Evolutionary conservation across 2,888 invertebrate species (phyloP).

Genomic region (Tipula lateralis): DNA sequence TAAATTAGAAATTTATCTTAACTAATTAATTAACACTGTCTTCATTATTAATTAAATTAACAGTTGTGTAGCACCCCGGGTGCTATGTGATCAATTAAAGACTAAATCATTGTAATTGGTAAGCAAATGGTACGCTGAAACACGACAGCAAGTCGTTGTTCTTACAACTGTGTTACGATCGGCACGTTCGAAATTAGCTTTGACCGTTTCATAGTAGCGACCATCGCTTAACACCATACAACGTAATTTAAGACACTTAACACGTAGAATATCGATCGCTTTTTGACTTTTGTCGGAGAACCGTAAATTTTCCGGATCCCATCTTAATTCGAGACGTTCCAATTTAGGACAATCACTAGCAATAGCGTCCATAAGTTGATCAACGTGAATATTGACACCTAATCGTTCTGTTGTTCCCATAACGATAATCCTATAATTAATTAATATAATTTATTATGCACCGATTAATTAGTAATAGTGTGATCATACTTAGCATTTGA

Average conservation of each 20-base stretch:
- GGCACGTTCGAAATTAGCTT: constrained; percentile 98
- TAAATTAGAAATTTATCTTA: neutral
- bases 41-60: constrained; percentile 37
- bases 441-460: neutral
- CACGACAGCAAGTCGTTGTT: constrained; percentile 92
- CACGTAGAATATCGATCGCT: constrained; percentile 93
- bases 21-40: neutral
- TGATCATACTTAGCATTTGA: constrained; percentile 78
- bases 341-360: constrained; percentile 85
- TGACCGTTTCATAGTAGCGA: constrained; percentile 97
- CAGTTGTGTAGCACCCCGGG: neutral
- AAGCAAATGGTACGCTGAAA: constrained; percentile 88
- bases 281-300: constrained; percentile 99
- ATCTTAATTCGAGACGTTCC: constrained; percentile 84
- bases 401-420: constrained; percentile 97
- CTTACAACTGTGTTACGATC: constrained; percentile 94
- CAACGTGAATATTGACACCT: constrained; percentile 94
- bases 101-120: constrained; percentile 91
- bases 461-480: neutral
- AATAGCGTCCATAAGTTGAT: constrained; percentile 96
- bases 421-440: constrained; percentile 73
- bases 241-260: constrained; percentile 87
- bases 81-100: constrained; percentile 66
- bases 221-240: constrained; percentile 96
- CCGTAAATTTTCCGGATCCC: constrained; percentile 62